Conservation (phyloP, 2,113 vertebrate species). For the Salvelinus sp. region DNA sequence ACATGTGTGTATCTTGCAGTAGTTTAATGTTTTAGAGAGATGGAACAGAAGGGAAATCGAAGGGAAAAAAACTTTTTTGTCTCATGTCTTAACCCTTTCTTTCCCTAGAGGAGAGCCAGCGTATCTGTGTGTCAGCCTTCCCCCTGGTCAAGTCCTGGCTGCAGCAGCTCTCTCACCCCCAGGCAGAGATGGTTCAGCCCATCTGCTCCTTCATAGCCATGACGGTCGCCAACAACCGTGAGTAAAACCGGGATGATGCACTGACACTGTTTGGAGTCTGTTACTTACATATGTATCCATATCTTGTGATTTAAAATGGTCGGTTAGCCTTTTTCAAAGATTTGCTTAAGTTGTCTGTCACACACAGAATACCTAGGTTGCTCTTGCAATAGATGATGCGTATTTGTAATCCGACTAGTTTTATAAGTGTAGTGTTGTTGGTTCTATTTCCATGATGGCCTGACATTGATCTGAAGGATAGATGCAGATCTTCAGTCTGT, state of each 20-base stretch:
- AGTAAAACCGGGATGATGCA: slow-evolving; percentile 58
- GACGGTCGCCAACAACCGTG: slow-evolving; percentile 91
- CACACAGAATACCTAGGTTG: no score
- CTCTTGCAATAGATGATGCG: no score
- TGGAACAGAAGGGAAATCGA: neutral
- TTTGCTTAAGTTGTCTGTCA: no score
- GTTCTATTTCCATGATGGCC: no score
- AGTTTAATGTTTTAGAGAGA: neutral
- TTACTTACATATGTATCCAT: neutral
- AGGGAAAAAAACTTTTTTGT: neutral
- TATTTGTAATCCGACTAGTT: neutral
- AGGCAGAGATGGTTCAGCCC: slow-evolving; percentile 81
- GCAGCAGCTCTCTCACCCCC: slow-evolving; percentile 62
- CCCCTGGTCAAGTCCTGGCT: slow-evolving; percentile 80
- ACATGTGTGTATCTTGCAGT: neutral
- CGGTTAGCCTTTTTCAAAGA: no score
- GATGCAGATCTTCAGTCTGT: no score
- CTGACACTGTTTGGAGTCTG: neutral
- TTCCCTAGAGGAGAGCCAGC: slow-evolving; percentile 86
- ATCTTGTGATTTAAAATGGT: no score
- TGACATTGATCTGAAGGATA: no score
- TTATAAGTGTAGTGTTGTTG: neutral
- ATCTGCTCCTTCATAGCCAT: slow-evolving; percentile 91
- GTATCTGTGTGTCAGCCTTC: slow-evolving; percentile 82
- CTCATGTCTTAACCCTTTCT: neutral